A percentile compares a stretch with the other conserved stretches of the same genome.
Conservation (phyloP, 2,888 invertebrate genomes). For the Deroplatys truncata region DNA sequence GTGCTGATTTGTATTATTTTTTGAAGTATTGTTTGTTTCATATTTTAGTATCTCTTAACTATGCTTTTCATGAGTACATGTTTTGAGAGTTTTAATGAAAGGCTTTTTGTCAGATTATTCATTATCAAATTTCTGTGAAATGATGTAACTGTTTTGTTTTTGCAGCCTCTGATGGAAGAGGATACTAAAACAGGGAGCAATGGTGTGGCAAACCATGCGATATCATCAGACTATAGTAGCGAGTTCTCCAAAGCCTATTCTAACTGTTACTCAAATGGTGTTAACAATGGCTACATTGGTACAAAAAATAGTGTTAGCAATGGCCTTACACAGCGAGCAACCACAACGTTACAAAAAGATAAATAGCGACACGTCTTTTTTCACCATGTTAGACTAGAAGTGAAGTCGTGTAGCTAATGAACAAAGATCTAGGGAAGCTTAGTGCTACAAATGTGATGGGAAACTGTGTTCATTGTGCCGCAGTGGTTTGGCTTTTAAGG, state of each 20-base stretch:
- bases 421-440: not conserved
- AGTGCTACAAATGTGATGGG: not conserved
- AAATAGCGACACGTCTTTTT: conserved; percentile 13
- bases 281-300: conserved; percentile 58
- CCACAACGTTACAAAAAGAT: not conserved
- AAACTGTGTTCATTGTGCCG: not conserved
- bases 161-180: conserved; percentile 62
- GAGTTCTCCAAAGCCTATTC: conserved; percentile 55
- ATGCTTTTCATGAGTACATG: too few relatives aligned
- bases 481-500: not conserved
- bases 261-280: conserved; percentile 59
- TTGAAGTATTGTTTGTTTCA: too few relatives aligned
- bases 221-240: conserved; percentile 41
- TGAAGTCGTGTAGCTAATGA: not conserved
- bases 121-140: too few relatives aligned
- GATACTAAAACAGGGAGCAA: conserved; percentile 22
- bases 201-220: conserved; percentile 26
- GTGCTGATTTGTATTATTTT: too few relatives aligned
- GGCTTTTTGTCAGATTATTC: too few relatives aligned
- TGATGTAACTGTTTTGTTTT: conserved; percentile 25
- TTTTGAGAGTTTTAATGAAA: too few relatives aligned
- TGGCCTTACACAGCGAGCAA: not conserved
- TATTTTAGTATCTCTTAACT: too few relatives aligned
- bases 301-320: conserved; percentile 20
- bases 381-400: not conserved